phyloP scores from a whole-genome alignment of 1,140 invertebrate species.

The Idris sp. region DNA sequence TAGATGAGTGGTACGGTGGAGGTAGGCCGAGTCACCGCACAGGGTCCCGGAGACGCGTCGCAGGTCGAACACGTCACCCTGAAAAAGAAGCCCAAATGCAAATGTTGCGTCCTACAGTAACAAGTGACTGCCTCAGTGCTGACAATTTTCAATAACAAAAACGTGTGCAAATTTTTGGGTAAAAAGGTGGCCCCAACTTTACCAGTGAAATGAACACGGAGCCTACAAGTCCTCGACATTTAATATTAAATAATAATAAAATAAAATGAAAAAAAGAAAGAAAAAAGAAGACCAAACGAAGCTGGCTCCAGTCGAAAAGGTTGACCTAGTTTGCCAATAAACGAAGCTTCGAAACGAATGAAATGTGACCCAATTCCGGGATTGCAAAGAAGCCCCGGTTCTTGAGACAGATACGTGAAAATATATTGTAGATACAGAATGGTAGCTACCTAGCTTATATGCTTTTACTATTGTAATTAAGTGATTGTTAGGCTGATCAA shows the following conservation, averaged over 20 bases:
- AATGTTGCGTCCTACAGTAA: conserved; percentile 93
- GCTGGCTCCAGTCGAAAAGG: conserved; percentile 41
- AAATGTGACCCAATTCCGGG: conserved; percentile 31
- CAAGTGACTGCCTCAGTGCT: conserved; percentile 24
- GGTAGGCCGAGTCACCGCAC: conserved; percentile 84
- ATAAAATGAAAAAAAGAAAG: conserved; percentile 1
- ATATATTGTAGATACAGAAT: conserved; percentile 78
- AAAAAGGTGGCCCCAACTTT: too few species aligned
- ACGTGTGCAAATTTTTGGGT: conserved; percentile 1
- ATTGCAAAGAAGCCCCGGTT: conserved; percentile 21
- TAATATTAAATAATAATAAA: conserved; percentile 22
- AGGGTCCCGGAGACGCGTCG: conserved; percentile 84
- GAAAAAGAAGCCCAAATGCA: conserved; percentile 94
- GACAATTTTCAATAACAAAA: background rate
- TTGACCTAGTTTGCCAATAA: conserved; percentile 53
- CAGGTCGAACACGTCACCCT: conserved; percentile 91
- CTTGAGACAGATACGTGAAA: conserved; percentile 64
- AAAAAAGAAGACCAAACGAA: conserved; percentile 2
- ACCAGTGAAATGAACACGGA: conserved; percentile 42
- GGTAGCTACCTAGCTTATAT: conserved; percentile 77
- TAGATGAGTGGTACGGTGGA: conserved; percentile 81
- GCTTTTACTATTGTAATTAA: conserved; percentile 74
- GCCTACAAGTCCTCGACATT: conserved; percentile 44
- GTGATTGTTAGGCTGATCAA: conserved; percentile 63
- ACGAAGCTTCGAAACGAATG: conserved; percentile 54